Evolutionary conservation across 2,888 invertebrate genomes (phyloP).

Genomic region (Drosophila lutescens): DNA sequence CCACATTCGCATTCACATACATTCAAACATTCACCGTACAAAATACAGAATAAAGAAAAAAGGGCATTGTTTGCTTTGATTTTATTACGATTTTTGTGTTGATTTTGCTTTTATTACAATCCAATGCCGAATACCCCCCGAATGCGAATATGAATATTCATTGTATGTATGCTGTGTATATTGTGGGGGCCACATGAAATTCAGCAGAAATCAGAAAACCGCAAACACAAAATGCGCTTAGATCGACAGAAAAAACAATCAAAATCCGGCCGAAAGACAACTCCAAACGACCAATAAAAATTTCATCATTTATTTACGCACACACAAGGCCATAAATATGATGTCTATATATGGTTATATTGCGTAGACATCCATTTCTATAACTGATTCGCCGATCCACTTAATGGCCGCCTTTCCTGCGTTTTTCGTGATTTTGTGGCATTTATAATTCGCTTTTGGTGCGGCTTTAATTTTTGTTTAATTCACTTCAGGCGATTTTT

Average conservation of each 20-base stretch:
- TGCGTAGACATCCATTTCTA: conserved; percentile 2
- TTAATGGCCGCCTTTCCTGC: conserved; percentile 17
- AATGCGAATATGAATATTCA: conserved; percentile 43
- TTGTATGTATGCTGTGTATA: conserved; percentile 27
- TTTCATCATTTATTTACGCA: conserved; percentile 42
- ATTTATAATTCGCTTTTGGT: conserved; percentile 1
- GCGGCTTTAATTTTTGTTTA: conserved; percentile 3
- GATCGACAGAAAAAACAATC: conserved; percentile 62
- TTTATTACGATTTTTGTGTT: conserved; percentile 75
- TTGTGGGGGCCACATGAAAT: conserved; percentile 45
- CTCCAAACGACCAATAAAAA: conserved; percentile 38
- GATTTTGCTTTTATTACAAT: conserved; percentile 75
- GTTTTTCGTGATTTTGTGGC: neutral
- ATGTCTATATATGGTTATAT: conserved; percentile 25
- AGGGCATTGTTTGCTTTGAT: conserved; percentile 72
- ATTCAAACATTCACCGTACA: conserved; percentile 18
- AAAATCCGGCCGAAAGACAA: conserved; percentile 39
- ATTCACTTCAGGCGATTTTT: neutral
- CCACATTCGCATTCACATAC: conserved; percentile 24
- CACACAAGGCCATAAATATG: conserved; percentile 37
- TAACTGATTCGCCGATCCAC: conserved; percentile 1
- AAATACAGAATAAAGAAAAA: conserved; percentile 51
- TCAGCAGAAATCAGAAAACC: conserved; percentile 72
- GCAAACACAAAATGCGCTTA: conserved; percentile 66
- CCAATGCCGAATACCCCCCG: conserved; percentile 58